phyloP scores from a whole-genome alignment of 2,797 vertebrate genomes.

The Coregonus ussuriensis region DNA sequence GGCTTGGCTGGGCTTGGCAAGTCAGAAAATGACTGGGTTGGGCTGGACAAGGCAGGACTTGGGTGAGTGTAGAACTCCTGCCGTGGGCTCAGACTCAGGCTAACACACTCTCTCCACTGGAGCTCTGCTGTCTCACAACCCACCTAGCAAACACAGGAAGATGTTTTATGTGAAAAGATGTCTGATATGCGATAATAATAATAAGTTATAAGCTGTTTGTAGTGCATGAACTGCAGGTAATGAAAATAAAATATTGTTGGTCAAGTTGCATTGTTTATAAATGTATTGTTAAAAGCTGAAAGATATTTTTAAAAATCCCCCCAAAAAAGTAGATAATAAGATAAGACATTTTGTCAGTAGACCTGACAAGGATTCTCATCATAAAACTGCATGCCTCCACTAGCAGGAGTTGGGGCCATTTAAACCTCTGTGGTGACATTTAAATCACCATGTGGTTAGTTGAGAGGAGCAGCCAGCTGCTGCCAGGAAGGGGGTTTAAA shows the following conservation, averaged over 20 bases:
- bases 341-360: neutral
- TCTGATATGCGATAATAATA: neutral
- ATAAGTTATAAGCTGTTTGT: neutral
- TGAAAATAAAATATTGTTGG: neutral
- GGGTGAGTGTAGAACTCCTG: conserved; percentile 63
- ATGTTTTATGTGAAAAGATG: conserved; percentile 15
- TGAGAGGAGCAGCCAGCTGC: conserved; percentile 47
- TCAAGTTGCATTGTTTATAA: neutral
- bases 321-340: neutral
- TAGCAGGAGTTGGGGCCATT: conserved; percentile 46
- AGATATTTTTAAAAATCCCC: too few species aligned
- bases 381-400: neutral
- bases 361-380: neutral
- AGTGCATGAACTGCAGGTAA: neutral
- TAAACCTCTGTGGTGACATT: conserved; percentile 50
- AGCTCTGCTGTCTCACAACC: conserved; percentile 42
- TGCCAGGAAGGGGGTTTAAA: conserved; percentile 60
- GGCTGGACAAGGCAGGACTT: conserved; percentile 2
- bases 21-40: neutral
- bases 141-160: conserved; percentile 51
- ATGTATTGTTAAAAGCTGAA: neutral
- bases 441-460: conserved; percentile 49
- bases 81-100: conserved; percentile 51
- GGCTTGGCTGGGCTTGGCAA: conserved; percentile 1
- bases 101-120: conserved; percentile 59